A percentile compares a stretch with the other conserved stretches of the same genome.
Evolutionary conservation across 2,888 invertebrate species (phyloP).

Genomic region (Platycheirus rosarum): DNA sequence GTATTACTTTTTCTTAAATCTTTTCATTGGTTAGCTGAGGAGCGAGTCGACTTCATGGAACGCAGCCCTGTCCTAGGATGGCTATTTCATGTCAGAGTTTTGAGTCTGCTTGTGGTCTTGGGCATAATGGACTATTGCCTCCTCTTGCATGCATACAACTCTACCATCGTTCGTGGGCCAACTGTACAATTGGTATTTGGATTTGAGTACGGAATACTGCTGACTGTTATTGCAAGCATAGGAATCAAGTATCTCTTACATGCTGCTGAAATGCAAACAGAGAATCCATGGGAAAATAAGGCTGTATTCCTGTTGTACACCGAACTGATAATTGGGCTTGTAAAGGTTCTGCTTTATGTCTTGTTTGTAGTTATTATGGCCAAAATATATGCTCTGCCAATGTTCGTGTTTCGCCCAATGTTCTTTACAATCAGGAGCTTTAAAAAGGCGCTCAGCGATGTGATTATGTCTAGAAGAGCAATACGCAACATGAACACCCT

Average conservation of each 20-base stretch:
- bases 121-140: constrained; percentile 93
- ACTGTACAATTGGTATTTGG: constrained; percentile 99
- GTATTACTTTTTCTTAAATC: constrained; percentile 97
- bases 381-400: constrained; percentile 96
- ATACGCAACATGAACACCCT: constrained; percentile 99
- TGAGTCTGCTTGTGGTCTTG: constrained; percentile 91
- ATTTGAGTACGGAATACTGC: constrained; percentile 98
- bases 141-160: constrained; percentile 96
- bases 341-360: constrained; percentile 93
- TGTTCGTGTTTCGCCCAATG: constrained; percentile 99
- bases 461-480: constrained; percentile 96
- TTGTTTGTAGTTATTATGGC: constrained; percentile 98
- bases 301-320: constrained; percentile 98
- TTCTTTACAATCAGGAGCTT: constrained; percentile 99
- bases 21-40: constrained; percentile 99
- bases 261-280: constrained; percentile 90
- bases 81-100: constrained; percentile 96
- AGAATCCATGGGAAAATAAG: constrained; percentile 99
- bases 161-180: constrained; percentile 95
- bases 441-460: constrained; percentile 98
- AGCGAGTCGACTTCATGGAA: constrained; percentile 99
- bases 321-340: constrained; percentile 95
- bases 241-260: constrained; percentile 95
- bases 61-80: constrained; percentile 98
- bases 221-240: constrained; percentile 96